Evolutionary conservation across 1,140 invertebrate genomes (phyloP).

Genomic region (Aphis craccivora): DNA sequence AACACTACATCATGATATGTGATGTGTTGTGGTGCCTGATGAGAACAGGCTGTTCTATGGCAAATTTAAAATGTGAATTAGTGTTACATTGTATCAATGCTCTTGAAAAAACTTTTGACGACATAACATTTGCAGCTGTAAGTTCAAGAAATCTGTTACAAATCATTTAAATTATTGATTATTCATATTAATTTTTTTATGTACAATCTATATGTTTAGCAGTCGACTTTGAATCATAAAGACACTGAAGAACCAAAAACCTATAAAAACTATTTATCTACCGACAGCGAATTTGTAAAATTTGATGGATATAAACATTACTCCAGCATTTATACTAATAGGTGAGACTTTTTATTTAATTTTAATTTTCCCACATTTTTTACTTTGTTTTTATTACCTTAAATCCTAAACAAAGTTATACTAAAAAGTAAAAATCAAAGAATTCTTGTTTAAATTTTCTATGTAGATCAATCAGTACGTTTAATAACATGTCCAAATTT

Average conservation of each 20-base stretch:
- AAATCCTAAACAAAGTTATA: too few species aligned
- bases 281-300: not conserved
- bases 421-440: too few species aligned
- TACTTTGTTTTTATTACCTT: too few species aligned
- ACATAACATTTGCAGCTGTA: not conserved
- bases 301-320: slow-evolving; percentile 11
- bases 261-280: not conserved
- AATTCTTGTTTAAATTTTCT: too few species aligned
- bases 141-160: not conserved
- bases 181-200: not conserved
- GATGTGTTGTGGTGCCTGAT: slow-evolving; percentile 27
- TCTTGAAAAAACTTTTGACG: not conserved
- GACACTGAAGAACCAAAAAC: not conserved
- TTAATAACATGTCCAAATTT: too few species aligned
- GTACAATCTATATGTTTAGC: not conserved
- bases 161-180: not conserved
- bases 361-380: too few species aligned
- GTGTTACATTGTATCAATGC: not conserved
- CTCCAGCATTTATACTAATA: not conserved
- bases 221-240: not conserved
- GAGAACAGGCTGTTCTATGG: slow-evolving; percentile 12
- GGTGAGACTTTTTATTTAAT: not conserved
- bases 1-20: slow-evolving; percentile 35
- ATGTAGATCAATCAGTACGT: too few species aligned
- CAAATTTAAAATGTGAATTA: slow-evolving; percentile 39